Evolutionary conservation across 2,797 vertebrate species (phyloP).

Genomic region (Decapterus maruadsi): DNA sequence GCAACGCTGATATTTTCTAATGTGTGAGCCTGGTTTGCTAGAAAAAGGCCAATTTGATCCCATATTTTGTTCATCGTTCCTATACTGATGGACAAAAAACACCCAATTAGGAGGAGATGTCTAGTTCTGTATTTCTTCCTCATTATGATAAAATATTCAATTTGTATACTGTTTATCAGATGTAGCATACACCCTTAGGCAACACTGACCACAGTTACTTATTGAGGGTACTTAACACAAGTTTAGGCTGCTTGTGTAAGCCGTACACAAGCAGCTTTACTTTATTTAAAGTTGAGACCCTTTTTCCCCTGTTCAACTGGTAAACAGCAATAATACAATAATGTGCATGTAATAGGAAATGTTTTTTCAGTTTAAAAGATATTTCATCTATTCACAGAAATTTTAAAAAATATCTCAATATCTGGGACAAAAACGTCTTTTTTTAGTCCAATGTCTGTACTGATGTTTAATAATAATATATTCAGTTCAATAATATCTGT

Average conservation of each 20-base stretch:
- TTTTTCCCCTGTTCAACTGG: neutral
- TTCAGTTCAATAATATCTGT: neutral
- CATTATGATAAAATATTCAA: slow-evolving; percentile 4
- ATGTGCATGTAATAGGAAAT: neutral
- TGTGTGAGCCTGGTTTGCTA: slow-evolving; percentile 13
- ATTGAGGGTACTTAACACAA: neutral
- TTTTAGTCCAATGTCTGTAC: neutral
- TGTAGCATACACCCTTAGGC: neutral
- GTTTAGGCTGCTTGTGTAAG: neutral
- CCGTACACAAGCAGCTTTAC: neutral
- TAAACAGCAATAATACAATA: neutral
- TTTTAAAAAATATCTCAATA: neutral
- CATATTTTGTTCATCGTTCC: slow-evolving; percentile 6
- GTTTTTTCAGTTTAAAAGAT: neutral
- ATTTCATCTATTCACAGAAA: neutral
- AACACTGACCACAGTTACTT: neutral
- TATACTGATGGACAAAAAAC: neutral
- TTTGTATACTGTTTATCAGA: neutral
- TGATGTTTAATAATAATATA: too few relatives aligned
- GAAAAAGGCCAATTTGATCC: slow-evolving; percentile 4
- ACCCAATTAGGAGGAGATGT: neutral
- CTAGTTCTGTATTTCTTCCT: neutral
- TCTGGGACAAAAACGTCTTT: neutral
- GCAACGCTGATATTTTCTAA: slow-evolving; percentile 42
- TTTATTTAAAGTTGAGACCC: neutral